phyloP scores from a whole-genome alignment of 2,888 invertebrate species.

The Ophion ellenae region DNA sequence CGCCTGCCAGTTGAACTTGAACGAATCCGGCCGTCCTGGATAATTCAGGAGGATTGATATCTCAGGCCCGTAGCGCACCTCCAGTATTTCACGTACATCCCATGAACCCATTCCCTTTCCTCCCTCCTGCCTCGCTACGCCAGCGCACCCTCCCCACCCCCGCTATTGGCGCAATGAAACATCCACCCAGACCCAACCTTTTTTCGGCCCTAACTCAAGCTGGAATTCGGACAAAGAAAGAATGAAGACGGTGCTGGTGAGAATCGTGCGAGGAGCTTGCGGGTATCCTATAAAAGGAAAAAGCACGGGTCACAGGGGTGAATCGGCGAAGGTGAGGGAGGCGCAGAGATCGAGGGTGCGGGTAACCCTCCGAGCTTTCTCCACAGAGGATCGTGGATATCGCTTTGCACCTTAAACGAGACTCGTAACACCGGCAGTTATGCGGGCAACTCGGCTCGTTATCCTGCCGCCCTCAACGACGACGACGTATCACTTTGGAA shows the following conservation, averaged over 20 bases:
- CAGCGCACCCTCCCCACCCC: not conserved
- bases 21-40: constrained; percentile 55
- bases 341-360: constrained; percentile 18
- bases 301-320: constrained; percentile 6
- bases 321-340: constrained; percentile 12
- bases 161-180: not conserved
- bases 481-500: constrained; percentile 41
- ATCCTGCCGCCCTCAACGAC: constrained; percentile 16
- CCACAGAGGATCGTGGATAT: constrained; percentile 16
- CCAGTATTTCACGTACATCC: constrained; percentile 51
- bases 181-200: constrained; percentile 27
- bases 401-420: constrained; percentile 38
- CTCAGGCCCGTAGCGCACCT: constrained; percentile 22
- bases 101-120: constrained; percentile 14
- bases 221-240: constrained; percentile 25
- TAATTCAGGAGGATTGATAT: constrained; percentile 67
- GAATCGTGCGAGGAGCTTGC: constrained; percentile 51
- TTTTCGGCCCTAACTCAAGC: constrained; percentile 8
- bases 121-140: not conserved
- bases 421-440: constrained; percentile 46
- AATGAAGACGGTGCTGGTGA: constrained; percentile 36
- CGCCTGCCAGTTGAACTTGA: constrained; percentile 50
- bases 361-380: constrained; percentile 32
- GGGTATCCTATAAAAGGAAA: constrained; percentile 26
- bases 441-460: constrained; percentile 58